Conservation (phyloP, 2,888 invertebrate genomes). For the Chouioia cunea region DNA sequence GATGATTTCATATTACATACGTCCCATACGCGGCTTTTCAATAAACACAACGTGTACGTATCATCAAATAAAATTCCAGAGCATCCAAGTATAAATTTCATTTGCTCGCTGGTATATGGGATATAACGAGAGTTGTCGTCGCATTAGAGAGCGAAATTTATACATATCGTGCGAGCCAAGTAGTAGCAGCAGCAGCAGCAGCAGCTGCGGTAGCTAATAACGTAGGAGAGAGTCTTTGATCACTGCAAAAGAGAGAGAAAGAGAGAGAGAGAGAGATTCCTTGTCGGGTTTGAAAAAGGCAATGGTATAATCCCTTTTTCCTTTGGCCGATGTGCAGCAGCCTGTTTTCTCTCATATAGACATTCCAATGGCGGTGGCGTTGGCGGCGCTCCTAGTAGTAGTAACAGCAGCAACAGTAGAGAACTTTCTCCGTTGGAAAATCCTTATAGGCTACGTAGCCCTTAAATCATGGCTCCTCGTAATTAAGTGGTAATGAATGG, state of each 20-base stretch:
- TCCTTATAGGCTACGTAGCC: constrained; percentile 34
- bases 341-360: constrained; percentile 64
- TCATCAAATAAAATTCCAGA: too few species aligned
- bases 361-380: constrained; percentile 58
- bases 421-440: neutral
- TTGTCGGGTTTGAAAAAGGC: constrained; percentile 46
- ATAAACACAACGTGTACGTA: too few species aligned
- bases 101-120: neutral
- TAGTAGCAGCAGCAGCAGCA: too few species aligned
- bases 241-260: too few species aligned
- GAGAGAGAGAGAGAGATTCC: constrained; percentile 46
- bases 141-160: constrained; percentile 1
- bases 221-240: constrained; percentile 7
- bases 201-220: too few species aligned
- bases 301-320: constrained; percentile 61
- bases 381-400: too few species aligned
- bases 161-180: too few species aligned
- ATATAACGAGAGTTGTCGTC: neutral
- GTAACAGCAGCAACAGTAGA: too few species aligned
- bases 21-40: too few species aligned
- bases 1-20: too few species aligned
- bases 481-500: constrained; percentile 69
- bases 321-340: constrained; percentile 68
- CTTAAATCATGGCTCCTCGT: constrained; percentile 69
- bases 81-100: too few species aligned